These are phyloP conservation scores for Lithophane socia DNA, from an alignment of 2,888 invertebrate genomes.

Conservation along the genomic window DNA sequence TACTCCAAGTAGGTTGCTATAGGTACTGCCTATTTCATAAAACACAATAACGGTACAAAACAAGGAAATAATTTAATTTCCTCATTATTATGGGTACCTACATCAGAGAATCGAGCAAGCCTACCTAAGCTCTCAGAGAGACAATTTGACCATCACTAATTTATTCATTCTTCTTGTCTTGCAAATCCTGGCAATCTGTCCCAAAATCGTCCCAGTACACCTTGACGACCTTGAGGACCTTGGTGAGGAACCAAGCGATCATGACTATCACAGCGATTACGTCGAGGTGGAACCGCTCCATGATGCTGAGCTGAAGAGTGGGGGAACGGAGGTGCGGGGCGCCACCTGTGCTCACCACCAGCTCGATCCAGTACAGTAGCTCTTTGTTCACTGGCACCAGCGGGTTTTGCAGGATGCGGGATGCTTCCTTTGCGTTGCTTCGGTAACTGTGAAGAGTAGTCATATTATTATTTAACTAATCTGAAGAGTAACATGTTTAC, in stretches of 20 bases:
- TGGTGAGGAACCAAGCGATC: slow-evolving; percentile 76
- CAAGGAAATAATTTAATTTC: slow-evolving; percentile 5
- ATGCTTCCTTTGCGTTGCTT: slow-evolving; percentile 67
- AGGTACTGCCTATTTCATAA: not conserved
- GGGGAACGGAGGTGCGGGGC: slow-evolving; percentile 74
- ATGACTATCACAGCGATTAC: slow-evolving; percentile 64
- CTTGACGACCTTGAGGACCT: slow-evolving; percentile 73
- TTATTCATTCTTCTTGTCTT: slow-evolving; percentile 69
- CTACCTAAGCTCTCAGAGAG: not conserved
- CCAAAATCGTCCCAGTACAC: slow-evolving; percentile 69
- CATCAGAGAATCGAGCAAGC: not conserved
- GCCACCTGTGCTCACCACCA: slow-evolving; percentile 70
- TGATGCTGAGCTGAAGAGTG: slow-evolving; percentile 65
- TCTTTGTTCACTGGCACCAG: slow-evolving; percentile 68
- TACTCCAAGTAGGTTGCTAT: no score
- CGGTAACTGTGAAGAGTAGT: slow-evolving; percentile 69
- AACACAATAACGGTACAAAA: not conserved
- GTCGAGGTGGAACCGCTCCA: slow-evolving; percentile 74
- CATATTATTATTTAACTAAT: not conserved
- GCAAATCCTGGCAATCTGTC: slow-evolving; percentile 52
- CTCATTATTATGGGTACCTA: not conserved
- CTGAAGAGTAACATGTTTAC: not conserved
- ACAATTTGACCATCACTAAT: not conserved
- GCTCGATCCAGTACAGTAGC: slow-evolving; percentile 73
- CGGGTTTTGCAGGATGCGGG: slow-evolving; percentile 66